Base-by-base conservation (phyloP, 2,888 invertebrate genomes). In the Melieria picta region DNA sequence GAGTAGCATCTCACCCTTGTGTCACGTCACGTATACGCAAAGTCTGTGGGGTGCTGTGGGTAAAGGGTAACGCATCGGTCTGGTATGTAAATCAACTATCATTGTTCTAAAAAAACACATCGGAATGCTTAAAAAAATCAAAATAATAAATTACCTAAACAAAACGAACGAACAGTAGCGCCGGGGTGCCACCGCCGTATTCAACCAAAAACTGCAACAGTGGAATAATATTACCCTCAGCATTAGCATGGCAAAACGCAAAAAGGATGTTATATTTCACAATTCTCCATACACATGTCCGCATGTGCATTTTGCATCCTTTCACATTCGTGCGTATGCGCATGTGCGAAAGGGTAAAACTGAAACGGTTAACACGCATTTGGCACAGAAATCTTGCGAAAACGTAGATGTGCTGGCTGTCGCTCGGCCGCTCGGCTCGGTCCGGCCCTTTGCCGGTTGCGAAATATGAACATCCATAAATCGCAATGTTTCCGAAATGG, bases 81-180 rank as follows among this genome's bases (percentile, higher is more conserved):
- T 83, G 87, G 87, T 86, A 86, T 86, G 86, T 86, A 86, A 86
- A 86, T 86, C 86, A 86, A 85, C 84, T 82, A 82, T 82, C 83
- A 85, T 86, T 85, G 81, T 85, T 85, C 82, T 79, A 73, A 78
- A 77, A 77, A 79, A 81, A 80, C 78, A 80, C 80, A 84, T 85
- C 83, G 82, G 80, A 83, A 82, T 83, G 81, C 81, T 78, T 80
- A 79, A 80, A 75, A 78, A 77, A 78, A 85, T 76, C 76, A 85
- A 86, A 84, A 86, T 84, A 86, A 86, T 86, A 85, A 86, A 86
- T 86, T 85, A 84, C 84, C 84, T 81, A 84, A 84, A 81, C 82
- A 80, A 83, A 79, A 16, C 71, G 45, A 46, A 67, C 48, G 58
- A 65, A 42, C 46, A 63, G 55, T 55, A 43, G 10, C 11, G 13